Base-by-base conservation (phyloP, 2,888 invertebrate species). In the Hemaris fuciformis region DNA sequence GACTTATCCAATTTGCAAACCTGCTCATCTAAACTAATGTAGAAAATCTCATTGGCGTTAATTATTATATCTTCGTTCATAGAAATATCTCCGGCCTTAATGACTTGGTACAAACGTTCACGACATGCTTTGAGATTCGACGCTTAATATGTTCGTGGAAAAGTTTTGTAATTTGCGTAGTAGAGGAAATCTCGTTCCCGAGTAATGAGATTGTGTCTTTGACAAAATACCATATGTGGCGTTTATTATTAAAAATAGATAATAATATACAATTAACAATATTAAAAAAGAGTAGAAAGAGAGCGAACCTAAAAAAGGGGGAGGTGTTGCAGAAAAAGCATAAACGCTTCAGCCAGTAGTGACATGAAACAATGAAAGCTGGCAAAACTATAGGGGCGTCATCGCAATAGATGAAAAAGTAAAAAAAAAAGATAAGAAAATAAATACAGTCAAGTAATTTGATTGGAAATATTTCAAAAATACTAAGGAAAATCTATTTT, bases 101-200 rank as follows among this genome's bases (percentile, higher is more conserved):
- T 31, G 53, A 18, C 18, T 25, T 45, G 10, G 22, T 23, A 45
- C 13, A 31, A 10, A 27, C 10, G 27, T 8, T 18, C 18, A 8
- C 25, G 10, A 53, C 53, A 27, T 18, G 53, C 10, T 53, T 53
- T 31, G 31, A 53, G 53, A 31, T 53, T 53, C 27, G 31, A 53
- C 53, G 53, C 53, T 31, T 53, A 53, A 53, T 53, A 53, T 53
- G 53, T 18, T 3, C 31, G 27, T 46, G 38, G 38, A 46, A 53
- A 45, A 53, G 18, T 53, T 53, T 31, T 27, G 31, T 53, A 53
- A 53, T 53, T 53, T 53, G 53, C 53, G 22, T 31, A 7, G 53
- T 18, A 25, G 18, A 48, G 27, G 10, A 10, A 23, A 7, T 22
- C 27, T 53, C 18, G 10, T 53, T 8, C 18, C 31, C 18, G 31